Evolutionary conservation across 2,888 invertebrate genomes (phyloP), one percentile per base, ranked within the genome.

Genomic region (Geophilus truncorum): DNA sequence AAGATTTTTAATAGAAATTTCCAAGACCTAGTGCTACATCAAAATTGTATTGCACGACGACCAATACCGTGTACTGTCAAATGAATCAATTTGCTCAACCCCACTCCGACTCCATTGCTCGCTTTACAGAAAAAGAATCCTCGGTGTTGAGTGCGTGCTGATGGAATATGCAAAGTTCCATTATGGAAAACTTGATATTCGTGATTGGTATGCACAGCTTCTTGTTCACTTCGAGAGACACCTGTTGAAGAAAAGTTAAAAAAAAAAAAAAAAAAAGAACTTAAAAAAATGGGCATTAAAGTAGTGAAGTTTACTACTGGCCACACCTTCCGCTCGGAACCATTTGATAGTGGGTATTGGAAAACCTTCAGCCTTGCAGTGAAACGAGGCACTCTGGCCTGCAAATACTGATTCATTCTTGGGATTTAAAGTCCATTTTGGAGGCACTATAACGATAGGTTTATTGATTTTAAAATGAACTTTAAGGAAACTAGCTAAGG

Each of bases 101-200:
- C 97, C 82, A 96, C 94, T 82, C 97, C 97, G 85, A 97, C 96
- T 85, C 96, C 95, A 88, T 98, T 98, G 78, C 94, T 95, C 81
- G 97, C 96, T 89, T 97, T 96, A 87, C 97, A 98, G 62, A 97
- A 89, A 87, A 96, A 97, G 86, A 95, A 95, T 25, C 97, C 97
- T 89, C 96, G 95, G 86, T 97, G 87, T 30, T 83, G 83, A 30
- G 85, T 85, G 77, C 83, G 82, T 25, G 86, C 83, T 36, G 51
- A 36, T 36, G 78, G 91, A 85, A 98, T 93, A 82, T 93, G 91
- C 82, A 98, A 90, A 80, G 96, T 96, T 84, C 97, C 98, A 86
- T 97, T 83, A 9, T 77, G 77, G 77, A 77, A 77, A 1, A 77
- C 77, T 32, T 77, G 77, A 34, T 77, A 77, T 32, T 77, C 77